Conservation (phyloP, 2,113 vertebrate species). For the Geothlypis trichas region DNA sequence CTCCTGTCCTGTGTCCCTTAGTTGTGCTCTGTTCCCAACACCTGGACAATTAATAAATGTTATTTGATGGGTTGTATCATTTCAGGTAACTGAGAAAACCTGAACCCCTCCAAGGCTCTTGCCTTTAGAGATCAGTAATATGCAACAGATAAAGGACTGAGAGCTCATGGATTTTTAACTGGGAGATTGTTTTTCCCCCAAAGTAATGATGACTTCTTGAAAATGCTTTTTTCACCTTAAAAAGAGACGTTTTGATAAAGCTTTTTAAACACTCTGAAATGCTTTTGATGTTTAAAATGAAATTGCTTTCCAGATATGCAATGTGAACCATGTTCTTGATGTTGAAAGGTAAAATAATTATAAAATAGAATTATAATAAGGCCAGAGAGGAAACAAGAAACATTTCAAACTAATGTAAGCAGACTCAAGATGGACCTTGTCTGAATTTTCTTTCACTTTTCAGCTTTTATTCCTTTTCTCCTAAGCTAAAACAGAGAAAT, state of each 20-base stretch:
- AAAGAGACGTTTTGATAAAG: not conserved
- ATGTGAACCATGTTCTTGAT: not conserved
- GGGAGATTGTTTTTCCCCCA: rapidly evolving
- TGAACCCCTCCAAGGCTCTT: not conserved
- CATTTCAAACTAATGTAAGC: not conserved
- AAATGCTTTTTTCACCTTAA: not conserved
- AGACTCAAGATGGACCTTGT: not conserved
- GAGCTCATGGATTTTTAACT: not conserved
- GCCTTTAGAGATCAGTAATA: not conserved
- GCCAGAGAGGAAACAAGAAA: not conserved
- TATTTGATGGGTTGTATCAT: not conserved
- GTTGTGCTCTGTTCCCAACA: not conserved
- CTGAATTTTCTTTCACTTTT: not conserved
- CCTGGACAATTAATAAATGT: not conserved
- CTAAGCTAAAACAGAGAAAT: not conserved
- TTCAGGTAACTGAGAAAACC: not conserved
- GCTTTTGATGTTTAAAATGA: not conserved
- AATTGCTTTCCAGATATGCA: not conserved
- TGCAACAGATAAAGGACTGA: not conserved
- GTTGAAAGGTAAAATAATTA: not conserved
- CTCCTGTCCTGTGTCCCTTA: not conserved
- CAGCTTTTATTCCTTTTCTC: not conserved
- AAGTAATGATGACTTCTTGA: not conserved
- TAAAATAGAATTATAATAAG: not conserved
- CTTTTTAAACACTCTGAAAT: not conserved